phyloP scores from a whole-genome alignment of 35 echinoderm and acorn worm genomes.

The Heliocidaris tuberculata region DNA sequence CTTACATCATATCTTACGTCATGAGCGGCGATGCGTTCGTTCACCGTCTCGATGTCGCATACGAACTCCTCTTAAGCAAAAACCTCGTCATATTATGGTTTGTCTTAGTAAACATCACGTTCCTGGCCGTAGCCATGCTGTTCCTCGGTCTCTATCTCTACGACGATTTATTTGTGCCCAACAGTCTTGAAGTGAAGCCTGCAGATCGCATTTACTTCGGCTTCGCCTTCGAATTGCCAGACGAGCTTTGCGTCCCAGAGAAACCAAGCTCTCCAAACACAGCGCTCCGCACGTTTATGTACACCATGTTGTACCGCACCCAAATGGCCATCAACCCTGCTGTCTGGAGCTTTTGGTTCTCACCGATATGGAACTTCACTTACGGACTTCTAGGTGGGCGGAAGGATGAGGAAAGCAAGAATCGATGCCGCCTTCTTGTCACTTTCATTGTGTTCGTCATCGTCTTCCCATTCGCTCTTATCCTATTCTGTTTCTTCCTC shows the following conservation, averaged over 20 bases:
- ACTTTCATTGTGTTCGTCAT: conserved; percentile 43
- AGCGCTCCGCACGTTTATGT: conserved; percentile 43
- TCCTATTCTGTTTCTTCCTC: conserved; percentile 59
- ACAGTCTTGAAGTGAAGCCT: conserved; percentile 28
- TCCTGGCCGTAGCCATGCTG: conserved; percentile 41
- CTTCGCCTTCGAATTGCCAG: conserved; percentile 35
- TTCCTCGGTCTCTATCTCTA: conserved; percentile 52
- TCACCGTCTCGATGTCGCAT: conserved; percentile 50
- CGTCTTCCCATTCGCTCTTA: conserved; percentile 55
- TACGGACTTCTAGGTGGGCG: conserved; percentile 24
- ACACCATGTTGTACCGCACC: conserved; percentile 65
- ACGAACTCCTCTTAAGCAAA: conserved; percentile 56
- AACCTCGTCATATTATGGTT: conserved; percentile 40
- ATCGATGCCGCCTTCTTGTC: conserved; percentile 24
- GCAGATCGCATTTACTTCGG: conserved; percentile 57
- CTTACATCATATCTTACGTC: conserved; percentile 55
- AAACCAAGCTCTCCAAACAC: conserved; percentile 13
- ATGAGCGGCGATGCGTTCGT: conserved; percentile 47
- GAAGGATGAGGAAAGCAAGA: neutral
- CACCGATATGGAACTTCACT: conserved; percentile 8
- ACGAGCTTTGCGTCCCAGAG: conserved; percentile 45
- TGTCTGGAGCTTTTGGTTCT: conserved; percentile 51
- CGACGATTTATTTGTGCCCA: conserved; percentile 32
- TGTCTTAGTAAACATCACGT: conserved; percentile 59
- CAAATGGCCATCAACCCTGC: conserved; percentile 56